Base-by-base conservation (phyloP, 1,140 invertebrate genomes). In the Drosophila dunni region DNA sequence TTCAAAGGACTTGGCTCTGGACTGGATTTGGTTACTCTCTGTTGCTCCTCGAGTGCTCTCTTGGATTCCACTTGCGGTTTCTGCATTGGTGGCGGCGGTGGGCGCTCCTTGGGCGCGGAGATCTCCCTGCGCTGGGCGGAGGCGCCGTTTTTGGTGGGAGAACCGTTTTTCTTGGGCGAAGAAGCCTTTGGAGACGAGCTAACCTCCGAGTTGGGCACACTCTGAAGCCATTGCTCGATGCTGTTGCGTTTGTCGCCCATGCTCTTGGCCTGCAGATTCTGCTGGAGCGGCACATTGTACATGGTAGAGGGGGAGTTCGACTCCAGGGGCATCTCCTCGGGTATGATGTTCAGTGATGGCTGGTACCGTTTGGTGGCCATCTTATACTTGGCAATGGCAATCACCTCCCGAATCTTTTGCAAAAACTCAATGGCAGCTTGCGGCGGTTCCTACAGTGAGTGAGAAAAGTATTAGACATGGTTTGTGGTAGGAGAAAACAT, bases 371-470 rank as follows among this genome's bases (percentile, higher is more conserved):
- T 97, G 0, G 94, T 93, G 36, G 94, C 94, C 95, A 98, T 97
- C 93, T 97, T 97, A 75, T 96, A 95, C 89, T 97, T 97, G 2
- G 97, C 97, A 42, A 97, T 96, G 13, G 96, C 93, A 71, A 98
- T 97, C 7, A 97, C 97, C 94, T 97, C 97, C 64, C 97, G 94
- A 61, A 98, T 97, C 93, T 97, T 97, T 0, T 95, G 93, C 13
- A 98, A 93, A 91, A 98, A 97, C 93, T 98, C 97, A 63, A 97
- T 92, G 17, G 97, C 96, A 24, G 96, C 97, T 69, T 96, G 96
- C 11, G 97, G 97, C 34, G 97, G 97, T 67, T 96, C 95, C 96
- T 97, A n/a, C 91, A 15, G 94, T 29, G 24, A 5, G 24, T 29
- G 24, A 40, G 5, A 1, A 6, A 9, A 24, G 9, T 20, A 6